Percentiles rank a stretch among this genome's conserved stretches.
Conservation (phyloP, 1,140 invertebrate genomes). For the Cydia pomonella region DNA sequence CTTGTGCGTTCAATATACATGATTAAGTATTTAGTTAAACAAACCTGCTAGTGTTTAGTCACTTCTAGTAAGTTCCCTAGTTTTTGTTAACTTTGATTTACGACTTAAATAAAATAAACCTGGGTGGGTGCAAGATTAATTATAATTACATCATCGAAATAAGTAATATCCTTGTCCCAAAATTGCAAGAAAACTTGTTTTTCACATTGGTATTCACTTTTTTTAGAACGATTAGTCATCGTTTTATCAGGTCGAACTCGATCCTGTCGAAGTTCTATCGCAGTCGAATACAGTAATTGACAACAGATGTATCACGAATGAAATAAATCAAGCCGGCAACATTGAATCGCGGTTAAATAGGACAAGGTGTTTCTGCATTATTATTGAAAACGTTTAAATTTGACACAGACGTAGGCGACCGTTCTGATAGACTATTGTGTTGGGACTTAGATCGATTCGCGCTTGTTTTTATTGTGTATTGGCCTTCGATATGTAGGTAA, state of each 20-base stretch:
- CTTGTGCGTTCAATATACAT: too few relatives aligned
- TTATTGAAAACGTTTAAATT: slow-evolving; percentile 51
- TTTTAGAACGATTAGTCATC: background rate
- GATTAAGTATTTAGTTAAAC: too few relatives aligned
- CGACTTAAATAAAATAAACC: background rate
- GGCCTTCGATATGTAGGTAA: slow-evolving; percentile 41
- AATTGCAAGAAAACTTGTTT: background rate
- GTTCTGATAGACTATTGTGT: slow-evolving; percentile 61
- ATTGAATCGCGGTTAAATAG: slow-evolving; percentile 47
- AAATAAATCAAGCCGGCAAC: slow-evolving; percentile 48
- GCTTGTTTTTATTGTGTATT: slow-evolving; percentile 47
- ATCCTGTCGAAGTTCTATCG: background rate
- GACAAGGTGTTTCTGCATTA: slow-evolving; percentile 50
- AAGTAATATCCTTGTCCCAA: background rate
- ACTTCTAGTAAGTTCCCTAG: too few relatives aligned
- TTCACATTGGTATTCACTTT: background rate
- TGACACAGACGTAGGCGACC: slow-evolving; percentile 41
- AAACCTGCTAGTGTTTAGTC: too few relatives aligned
- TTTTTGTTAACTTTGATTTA: too few relatives aligned
- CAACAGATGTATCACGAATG: slow-evolving; percentile 44
- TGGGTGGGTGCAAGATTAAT: slow-evolving; percentile 17
- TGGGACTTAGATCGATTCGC: slow-evolving; percentile 43
- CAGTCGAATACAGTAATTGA: background rate
- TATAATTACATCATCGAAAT: background rate
- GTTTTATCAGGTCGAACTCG: background rate